Evolutionary conservation across 1,140 invertebrate species (phyloP), one percentile per base, ranked within the genome.

Genomic region (Zeugodacus cucurbitae): DNA sequence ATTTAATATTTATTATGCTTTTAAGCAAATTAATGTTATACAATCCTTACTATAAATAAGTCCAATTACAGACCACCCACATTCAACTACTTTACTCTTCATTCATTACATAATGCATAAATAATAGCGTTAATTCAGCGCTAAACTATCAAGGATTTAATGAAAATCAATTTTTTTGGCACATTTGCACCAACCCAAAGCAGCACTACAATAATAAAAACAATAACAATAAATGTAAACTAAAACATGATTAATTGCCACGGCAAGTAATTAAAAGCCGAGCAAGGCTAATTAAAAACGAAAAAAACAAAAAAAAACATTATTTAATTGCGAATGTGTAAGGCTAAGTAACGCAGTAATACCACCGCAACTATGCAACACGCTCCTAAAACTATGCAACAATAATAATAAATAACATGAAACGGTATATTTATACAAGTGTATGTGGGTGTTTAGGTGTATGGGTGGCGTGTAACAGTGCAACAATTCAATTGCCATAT

Each of bases 401-500:
- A 74, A 37, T 74, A 41, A 74, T 34, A 67, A 67, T 74, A 37
- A 41, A 41, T 34, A 37, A 37, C 32, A 4, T 37, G 67, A 8
- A 41, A 41, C 41, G 8, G 22, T 74, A 4, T 20, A 37, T 7
- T 2, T 26, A 5, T 20, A 10, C 59, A 1, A 2, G 7, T 17
- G 10, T 26, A 22, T 64, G 7, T 26, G 20, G 1, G 20, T 8
- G 59, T 11, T 1, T 64, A 14, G 2, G 0, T 26, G 64, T 67
- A 14, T 32, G 8, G 0, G 14, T 29, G 64, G 64, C n/a, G 32
- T 22, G 29, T 10, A 8, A 29, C 34, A 41, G 2, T 74, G 37
- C 32, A 82, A 82, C 74, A 82, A 82, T 82, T 82, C 74, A 48
- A 48, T 82, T 82, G 74, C 74, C 41, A 82, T 82, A 82, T 82